Conservation (phyloP, 2,113 vertebrate species). For the Arothron firmamentum region DNA sequence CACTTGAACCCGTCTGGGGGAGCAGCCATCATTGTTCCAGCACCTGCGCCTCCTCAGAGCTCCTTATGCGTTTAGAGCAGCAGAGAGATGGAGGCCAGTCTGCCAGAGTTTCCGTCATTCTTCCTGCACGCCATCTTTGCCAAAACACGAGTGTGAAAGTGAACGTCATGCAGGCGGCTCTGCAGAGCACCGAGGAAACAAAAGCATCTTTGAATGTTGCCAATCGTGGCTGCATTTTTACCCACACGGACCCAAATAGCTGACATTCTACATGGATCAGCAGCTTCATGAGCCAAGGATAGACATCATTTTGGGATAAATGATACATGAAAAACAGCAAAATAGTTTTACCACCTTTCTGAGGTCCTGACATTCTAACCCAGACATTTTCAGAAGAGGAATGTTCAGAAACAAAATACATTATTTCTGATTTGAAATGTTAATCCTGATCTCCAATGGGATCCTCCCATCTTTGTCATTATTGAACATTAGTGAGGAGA, state of each 20-base stretch:
- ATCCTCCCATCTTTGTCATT: no score
- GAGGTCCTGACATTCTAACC: no score
- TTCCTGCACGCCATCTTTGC: constrained; percentile 34
- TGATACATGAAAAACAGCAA: neutral
- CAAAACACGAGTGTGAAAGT: constrained; percentile 12
- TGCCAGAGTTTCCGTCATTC: constrained; percentile 52
- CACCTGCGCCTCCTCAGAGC: constrained; percentile 38
- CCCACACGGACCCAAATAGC: constrained; percentile 11
- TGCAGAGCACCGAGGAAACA: constrained; percentile 32
- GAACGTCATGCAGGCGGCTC: constrained; percentile 27
- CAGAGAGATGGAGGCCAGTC: constrained; percentile 30
- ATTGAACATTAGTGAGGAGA: no score
- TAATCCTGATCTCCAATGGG: no score
- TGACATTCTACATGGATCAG: constrained; percentile 29
- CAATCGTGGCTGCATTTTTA: constrained; percentile 19
- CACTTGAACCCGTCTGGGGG: no score
- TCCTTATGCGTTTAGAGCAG: constrained; percentile 41
- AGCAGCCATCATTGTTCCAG: constrained; percentile 13
- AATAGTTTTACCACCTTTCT: no score
- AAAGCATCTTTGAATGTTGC: constrained; percentile 32
- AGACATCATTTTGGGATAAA: constrained; percentile 5
- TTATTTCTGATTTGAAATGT: no score
- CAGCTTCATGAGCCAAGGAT: constrained; percentile 1
- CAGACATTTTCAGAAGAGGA: no score
- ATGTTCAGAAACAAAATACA: no score